phyloP scores from a whole-genome alignment of 2,888 invertebrate species.

The Lordiphosa fenestrarum region DNA sequence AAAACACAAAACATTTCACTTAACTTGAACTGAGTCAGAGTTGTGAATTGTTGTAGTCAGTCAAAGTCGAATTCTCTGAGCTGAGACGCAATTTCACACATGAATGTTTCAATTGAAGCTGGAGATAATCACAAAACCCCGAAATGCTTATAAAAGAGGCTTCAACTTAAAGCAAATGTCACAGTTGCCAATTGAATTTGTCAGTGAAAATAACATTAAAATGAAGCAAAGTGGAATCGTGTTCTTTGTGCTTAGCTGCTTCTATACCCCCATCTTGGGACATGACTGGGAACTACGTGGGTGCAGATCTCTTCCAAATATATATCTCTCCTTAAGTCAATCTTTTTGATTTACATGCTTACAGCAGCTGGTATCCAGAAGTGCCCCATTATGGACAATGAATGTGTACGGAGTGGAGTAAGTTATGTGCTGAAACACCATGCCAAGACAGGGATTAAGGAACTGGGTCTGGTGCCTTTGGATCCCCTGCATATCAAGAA shows the following conservation, averaged over 20 bases:
- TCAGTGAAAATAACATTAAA: constrained; percentile 13
- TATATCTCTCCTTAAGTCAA: not conserved
- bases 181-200: constrained; percentile 34
- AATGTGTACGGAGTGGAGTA: constrained; percentile 43
- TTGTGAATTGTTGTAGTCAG: constrained; percentile 11
- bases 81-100: constrained; percentile 33
- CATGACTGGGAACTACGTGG: constrained; percentile 40
- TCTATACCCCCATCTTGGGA: constrained; percentile 17
- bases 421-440: constrained; percentile 47
- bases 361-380: constrained; percentile 48
- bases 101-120: constrained; percentile 25
- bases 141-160: constrained; percentile 45
- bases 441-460: constrained; percentile 61
- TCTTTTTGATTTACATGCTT: not conserved
- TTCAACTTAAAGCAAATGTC: constrained; percentile 9
- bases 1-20: constrained; percentile 25
- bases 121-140: constrained; percentile 5
- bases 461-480: constrained; percentile 63
- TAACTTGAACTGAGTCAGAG: constrained; percentile 25
- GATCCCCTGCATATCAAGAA: constrained; percentile 76
- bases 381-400: constrained; percentile 49
- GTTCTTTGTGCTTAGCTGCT: constrained; percentile 23
- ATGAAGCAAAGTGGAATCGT: constrained; percentile 15
- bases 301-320: constrained; percentile 12
- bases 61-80: constrained; percentile 30